Base-by-base conservation (phyloP, 2,888 invertebrate species). In the Stictocephala bisonia region DNA sequence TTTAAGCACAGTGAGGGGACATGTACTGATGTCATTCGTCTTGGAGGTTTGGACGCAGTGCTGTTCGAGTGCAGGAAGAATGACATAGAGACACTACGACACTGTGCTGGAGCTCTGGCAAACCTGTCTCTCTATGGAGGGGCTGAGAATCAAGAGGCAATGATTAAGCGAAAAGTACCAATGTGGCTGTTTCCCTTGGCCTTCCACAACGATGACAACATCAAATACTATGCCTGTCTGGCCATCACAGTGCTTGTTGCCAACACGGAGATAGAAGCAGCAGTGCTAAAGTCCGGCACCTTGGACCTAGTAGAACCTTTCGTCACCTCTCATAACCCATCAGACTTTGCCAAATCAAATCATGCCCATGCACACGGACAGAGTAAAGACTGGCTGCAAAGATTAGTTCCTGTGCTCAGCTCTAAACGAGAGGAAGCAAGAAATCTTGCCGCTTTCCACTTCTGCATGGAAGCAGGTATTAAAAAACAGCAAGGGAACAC, bases 401-500 rank as follows among this genome's bases (percentile, higher is more conserved):
- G 95, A 80, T 87, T 99, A 77, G 95, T 99, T 3, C 97, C 98
- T 0, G 95, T 99, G 11, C 86, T 99, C 70, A 94, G 93, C 82
- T 97, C 97, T 44, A 95, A 97, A 82, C 88, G 97, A 75, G 96
- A 97, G 82, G 99, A 99, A 85, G 98, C 99, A 0, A 89, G 97
- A 81, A 97, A 96, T 83, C 86, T 99, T 80, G 99, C 98, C 2
- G 97, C 99, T 35, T 99, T 99, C 84, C 99, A 99, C 83, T 94
- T 98, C 84, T 97, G 97, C 82, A 97, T 99, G 97, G 99, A 99
- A 85, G 98, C 99, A 11, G 96, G 96, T 40, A 98, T 99, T 71
- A 99, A 99, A 84, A 94, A 96, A 80, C 93, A 93, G 80, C 96
- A 96, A 84, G 94, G 94, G 3, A 94, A 95, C 77, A 94, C 95